Conservation (phyloP, 2,797 vertebrate genomes). For the Lutra lutra region DNA sequence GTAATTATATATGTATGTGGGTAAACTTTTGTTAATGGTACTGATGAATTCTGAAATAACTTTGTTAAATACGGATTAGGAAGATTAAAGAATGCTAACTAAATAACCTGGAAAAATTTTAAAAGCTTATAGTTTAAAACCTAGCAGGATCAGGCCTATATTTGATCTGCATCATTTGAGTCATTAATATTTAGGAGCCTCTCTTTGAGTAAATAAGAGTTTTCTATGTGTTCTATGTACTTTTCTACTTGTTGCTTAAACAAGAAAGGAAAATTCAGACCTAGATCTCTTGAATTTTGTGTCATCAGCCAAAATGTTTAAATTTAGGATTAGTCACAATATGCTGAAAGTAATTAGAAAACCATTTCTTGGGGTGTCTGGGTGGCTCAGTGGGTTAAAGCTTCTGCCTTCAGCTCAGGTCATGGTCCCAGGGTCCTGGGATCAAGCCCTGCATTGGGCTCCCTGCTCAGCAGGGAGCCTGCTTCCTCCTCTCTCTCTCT, state of each 20-base stretch:
- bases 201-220: background rate
- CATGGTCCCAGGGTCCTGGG: no score
- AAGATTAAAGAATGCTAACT: constrained; percentile 8
- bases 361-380: background rate
- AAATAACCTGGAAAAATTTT: background rate
- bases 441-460: no score
- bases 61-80: background rate
- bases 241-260: background rate
- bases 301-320: background rate
- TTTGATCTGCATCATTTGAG: background rate
- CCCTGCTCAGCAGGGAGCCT: no score
- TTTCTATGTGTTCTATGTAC: background rate
- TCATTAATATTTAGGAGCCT: background rate
- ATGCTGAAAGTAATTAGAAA: constrained; percentile 36
- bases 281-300: background rate
- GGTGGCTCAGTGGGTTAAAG: no score
- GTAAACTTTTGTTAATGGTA: background rate
- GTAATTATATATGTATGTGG: background rate
- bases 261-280: constrained; percentile 8
- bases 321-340: constrained; percentile 29
- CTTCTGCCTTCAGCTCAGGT: no score
- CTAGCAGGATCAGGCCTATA: background rate
- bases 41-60: background rate
- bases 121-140: background rate
- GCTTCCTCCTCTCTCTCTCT: no score